Evolutionary conservation across 2,888 invertebrate genomes (phyloP).

Genomic region (Terebella lapidaria): DNA sequence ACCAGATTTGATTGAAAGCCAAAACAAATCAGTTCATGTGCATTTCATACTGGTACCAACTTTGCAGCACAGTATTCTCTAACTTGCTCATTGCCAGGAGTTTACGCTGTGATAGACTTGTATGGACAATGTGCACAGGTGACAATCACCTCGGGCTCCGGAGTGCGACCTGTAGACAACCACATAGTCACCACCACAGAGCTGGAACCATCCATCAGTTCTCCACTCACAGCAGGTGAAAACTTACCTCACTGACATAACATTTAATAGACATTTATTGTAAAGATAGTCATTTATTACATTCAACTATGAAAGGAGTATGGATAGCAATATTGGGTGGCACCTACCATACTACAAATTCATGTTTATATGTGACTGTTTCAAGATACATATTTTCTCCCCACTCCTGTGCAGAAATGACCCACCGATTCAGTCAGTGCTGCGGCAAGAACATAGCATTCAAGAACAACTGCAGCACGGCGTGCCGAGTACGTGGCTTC

Average conservation of each 20-base stretch:
- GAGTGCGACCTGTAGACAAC: conserved; percentile 27
- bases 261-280: too few species aligned
- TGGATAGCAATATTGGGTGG: too few species aligned
- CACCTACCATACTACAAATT: not conserved
- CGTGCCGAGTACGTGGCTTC: conserved; percentile 61
- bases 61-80: too few species aligned
- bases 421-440: conserved; percentile 54
- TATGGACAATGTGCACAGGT: conserved; percentile 94
- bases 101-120: conserved; percentile 90
- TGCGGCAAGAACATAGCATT: conserved; percentile 68
- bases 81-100: conserved; percentile 61
- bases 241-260: too few species aligned
- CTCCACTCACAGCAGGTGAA: conserved; percentile 17
- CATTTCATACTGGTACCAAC: too few species aligned
- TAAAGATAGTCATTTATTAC: too few species aligned
- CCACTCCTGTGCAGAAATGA: conserved; percentile 22
- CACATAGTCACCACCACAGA: conserved; percentile 8
- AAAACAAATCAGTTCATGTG: too few species aligned
- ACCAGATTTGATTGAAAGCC: too few species aligned
- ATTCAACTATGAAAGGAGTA: too few species aligned
- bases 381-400: too few species aligned
- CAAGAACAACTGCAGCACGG: conserved; percentile 65
- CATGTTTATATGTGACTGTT: not conserved
- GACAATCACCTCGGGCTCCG: conserved; percentile 61
- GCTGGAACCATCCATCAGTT: conserved; percentile 17